A percentile compares a stretch with the other conserved stretches of the same genome.
phyloP scores from a whole-genome alignment of 2,113 vertebrate genomes.

The Megaceryle maxima region DNA sequence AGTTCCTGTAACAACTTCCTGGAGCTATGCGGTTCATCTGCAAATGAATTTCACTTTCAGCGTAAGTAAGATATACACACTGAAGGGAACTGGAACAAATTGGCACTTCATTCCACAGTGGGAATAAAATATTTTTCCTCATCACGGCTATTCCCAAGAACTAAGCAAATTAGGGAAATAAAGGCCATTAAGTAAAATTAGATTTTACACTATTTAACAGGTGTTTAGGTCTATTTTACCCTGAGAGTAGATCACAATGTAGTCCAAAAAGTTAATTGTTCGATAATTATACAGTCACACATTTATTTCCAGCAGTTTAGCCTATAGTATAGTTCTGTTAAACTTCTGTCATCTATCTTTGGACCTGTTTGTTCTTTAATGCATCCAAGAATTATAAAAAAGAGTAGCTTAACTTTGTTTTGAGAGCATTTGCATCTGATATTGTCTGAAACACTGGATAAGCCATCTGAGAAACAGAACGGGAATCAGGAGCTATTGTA shows the following conservation, averaged over 20 bases:
- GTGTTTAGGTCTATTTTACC: conserved; percentile 59
- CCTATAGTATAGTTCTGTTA: background rate
- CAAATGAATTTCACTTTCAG: conserved; percentile 12
- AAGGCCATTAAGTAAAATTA: conserved; percentile 52
- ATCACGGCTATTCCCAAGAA: conserved; percentile 17
- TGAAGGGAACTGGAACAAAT: conserved; percentile 46
- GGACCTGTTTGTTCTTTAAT: background rate
- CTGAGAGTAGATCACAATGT: conserved; percentile 20
- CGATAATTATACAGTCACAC: conserved; percentile 24
- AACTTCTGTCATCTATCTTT: conserved; percentile 6
- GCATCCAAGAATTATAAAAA: background rate
- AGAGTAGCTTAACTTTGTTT: background rate
- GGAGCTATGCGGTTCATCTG: background rate
- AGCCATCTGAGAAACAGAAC: background rate
- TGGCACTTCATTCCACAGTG: conserved; percentile 35
- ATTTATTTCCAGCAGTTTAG: conserved; percentile 52
- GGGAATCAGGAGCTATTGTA: background rate
- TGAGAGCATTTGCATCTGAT: background rate
- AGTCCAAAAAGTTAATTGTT: conserved; percentile 62
- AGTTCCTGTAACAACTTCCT: background rate
- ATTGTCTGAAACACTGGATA: background rate
- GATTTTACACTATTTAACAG: conserved; percentile 68
- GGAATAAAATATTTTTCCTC: conserved; percentile 50
- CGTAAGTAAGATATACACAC: background rate
- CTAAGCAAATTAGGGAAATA: conserved; percentile 49